A percentile compares a stretch with the other conserved stretches of the same genome.
phyloP scores from a whole-genome alignment of 1,140 invertebrate genomes.

The Lucilia sericata region DNA sequence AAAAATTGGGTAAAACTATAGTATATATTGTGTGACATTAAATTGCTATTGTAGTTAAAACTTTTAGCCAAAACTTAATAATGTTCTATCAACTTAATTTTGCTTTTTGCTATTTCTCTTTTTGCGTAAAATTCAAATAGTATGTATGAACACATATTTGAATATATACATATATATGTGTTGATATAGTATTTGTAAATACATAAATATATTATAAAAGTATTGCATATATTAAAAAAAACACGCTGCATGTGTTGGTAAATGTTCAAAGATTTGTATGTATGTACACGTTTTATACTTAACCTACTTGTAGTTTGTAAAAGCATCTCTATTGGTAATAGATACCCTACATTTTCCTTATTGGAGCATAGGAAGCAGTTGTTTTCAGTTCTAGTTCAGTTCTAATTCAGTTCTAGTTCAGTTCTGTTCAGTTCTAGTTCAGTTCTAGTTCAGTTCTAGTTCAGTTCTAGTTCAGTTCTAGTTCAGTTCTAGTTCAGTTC shows the following conservation, averaged over 20 bases:
- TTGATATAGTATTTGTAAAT: too few relatives aligned
- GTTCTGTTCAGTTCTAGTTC: too few relatives aligned
- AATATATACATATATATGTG: too few relatives aligned
- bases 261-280: neutral
- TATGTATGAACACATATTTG: too few relatives aligned
- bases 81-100: neutral
- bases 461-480: too few relatives aligned
- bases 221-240: too few relatives aligned
- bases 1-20: neutral
- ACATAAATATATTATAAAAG: too few relatives aligned
- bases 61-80: constrained; percentile 15
- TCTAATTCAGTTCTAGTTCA: too few relatives aligned
- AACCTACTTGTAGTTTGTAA: constrained; percentile 20
- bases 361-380: too few relatives aligned
- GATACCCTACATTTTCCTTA: neutral
- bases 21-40: neutral
- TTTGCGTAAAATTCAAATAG: neutral
- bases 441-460: too few relatives aligned
- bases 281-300: constrained; percentile 8
- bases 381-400: too few relatives aligned
- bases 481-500: too few relatives aligned
- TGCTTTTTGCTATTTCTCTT: neutral
- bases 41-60: constrained; percentile 11
- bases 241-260: neutral
- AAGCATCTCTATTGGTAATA: neutral